These are phyloP conservation scores for Dolomedes plantarius DNA, from an alignment of 2,888 invertebrate species.

Conservation along the genomic window DNA sequence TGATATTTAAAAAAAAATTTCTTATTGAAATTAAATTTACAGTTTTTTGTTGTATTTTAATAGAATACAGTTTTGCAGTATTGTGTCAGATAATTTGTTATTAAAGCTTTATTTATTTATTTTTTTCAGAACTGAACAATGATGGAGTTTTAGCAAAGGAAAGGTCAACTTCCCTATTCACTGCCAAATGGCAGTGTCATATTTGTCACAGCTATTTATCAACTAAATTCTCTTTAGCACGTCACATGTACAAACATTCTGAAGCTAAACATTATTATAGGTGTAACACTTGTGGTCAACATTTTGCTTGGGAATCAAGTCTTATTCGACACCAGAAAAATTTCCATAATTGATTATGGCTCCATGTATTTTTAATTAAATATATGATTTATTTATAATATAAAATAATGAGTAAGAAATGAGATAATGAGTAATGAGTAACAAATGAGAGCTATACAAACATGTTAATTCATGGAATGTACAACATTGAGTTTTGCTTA, in stretches of 20 bases:
- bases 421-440: too few species aligned
- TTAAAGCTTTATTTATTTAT: neutral
- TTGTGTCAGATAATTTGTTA: too few species aligned
- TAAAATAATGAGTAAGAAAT: too few species aligned
- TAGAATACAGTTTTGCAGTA: too few species aligned
- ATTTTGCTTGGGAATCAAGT: slow-evolving; percentile 39
- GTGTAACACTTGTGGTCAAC: slow-evolving; percentile 34
- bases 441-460: too few species aligned
- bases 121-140: neutral
- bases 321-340: slow-evolving; percentile 21
- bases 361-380: too few species aligned
- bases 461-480: too few species aligned
- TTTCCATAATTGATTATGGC: neutral
- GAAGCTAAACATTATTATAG: slow-evolving; percentile 24
- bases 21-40: too few species aligned
- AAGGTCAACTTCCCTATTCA: neutral
- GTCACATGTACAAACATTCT: slow-evolving; percentile 35
- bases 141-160: neutral
- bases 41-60: too few species aligned
- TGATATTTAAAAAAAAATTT: too few species aligned
- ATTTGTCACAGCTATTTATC: slow-evolving; percentile 26
- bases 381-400: too few species aligned
- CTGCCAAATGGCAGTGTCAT: slow-evolving; percentile 34
- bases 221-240: slow-evolving; percentile 31
- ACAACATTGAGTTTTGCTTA: too few species aligned